Evolutionary conservation across 2,888 invertebrate genomes (phyloP), one percentile per base, ranked within the genome.

Genomic region (Chironomus tentans): DNA sequence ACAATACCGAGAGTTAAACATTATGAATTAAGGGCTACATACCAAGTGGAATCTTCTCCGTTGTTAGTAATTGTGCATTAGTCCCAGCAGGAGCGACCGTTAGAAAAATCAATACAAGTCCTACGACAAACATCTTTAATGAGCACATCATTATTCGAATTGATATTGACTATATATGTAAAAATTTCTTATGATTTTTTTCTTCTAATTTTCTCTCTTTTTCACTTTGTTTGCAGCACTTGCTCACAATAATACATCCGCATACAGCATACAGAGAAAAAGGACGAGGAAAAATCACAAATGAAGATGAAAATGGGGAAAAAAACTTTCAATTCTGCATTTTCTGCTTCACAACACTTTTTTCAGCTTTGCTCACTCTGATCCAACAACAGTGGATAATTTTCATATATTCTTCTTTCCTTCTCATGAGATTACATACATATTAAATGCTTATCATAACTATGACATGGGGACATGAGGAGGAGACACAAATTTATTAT

Each of bases 31-130:
- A 65, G 78, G 82, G 82, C 83, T 81, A 83, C 83, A 83, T 79
- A 84, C 81, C 77, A 18, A 56, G 56, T 56, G 84, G 83, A 78
- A 84, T 84, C 82, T 84, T 84, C 80, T 84, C 84, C 79, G 83
- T 83, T 79, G 83, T 74, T 80, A 83, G 81, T 80, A 82, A 80
- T 79, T 84, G 83, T 76, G 82, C 83, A 80, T 80, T 80, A 79
- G 81, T 81, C 56, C 69, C 69, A 24, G 50, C 50, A 47, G 38
- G 38, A 38, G 38, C 38, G 10, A 10, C 38, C 7, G 38, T 38
- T 38, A 68, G 24, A 47, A 76, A 74, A 76, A 76, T 76, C 76
- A 69, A 76, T 76, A 56, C 56, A 24, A 76, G 69, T 22, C 28
- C 76, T 69, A 56, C 18, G 56, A 28, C 56, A 28, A 68, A 69